Evolutionary conservation across 2,888 invertebrate species (phyloP).

Genomic region (Cantharis rustica): DNA sequence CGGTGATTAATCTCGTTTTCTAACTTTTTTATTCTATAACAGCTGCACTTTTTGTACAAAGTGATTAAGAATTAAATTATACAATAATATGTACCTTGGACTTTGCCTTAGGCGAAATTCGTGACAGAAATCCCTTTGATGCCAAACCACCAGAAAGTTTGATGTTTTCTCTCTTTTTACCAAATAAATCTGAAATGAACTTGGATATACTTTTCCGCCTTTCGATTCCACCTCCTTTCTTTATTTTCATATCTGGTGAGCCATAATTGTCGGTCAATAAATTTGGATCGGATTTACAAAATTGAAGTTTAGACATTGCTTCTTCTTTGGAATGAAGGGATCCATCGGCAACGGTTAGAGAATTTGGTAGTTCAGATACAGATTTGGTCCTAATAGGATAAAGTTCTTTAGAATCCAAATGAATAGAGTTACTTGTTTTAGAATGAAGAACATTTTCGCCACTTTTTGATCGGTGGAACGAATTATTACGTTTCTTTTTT

Average conservation of each 20-base stretch:
- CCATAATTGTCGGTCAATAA: constrained; percentile 44
- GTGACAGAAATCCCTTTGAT: constrained; percentile 60
- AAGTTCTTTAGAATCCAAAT: not conserved
- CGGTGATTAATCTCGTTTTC: constrained; percentile 24
- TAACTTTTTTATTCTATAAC: constrained; percentile 2
- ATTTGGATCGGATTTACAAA: constrained; percentile 55
- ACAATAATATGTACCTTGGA: constrained; percentile 60
- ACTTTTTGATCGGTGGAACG: constrained; percentile 48
- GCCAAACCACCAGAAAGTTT: constrained; percentile 46
- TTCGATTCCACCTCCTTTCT: constrained; percentile 68
- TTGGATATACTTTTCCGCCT: constrained; percentile 82
- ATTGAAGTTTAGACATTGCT: constrained; percentile 32
- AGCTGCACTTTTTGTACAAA: constrained; percentile 10
- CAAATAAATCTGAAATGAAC: constrained; percentile 82
- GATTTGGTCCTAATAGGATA: constrained; percentile 45
- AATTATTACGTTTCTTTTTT: constrained; percentile 46
- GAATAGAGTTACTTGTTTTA: constrained; percentile 6
- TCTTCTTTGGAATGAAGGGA: constrained; percentile 3
- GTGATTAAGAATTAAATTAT: not conserved
- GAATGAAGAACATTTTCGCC: constrained; percentile 39
- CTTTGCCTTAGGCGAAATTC: constrained; percentile 66
- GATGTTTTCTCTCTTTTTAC: constrained; percentile 66
- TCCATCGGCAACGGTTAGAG: not conserved
- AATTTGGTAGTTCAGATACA: constrained; percentile 42
- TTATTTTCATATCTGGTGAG: constrained; percentile 50